phyloP scores from a whole-genome alignment of 1,140 invertebrate species.

The Ruditapes philippinarum region DNA sequence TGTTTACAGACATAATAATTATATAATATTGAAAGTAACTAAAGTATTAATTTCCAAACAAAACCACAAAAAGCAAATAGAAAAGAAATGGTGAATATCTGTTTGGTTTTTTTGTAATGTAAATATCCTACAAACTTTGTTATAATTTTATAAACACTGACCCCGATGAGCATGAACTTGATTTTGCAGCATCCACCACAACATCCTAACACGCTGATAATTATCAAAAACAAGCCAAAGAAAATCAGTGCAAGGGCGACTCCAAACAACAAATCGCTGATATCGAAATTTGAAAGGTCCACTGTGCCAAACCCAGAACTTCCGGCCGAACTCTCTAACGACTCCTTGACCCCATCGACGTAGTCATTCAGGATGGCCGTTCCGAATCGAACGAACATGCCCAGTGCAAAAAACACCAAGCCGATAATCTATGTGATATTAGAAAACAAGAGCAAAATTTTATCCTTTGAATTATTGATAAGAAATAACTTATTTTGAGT shows the following conservation, averaged over 20 bases:
- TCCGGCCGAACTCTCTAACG: conserved; percentile 17
- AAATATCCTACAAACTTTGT: no score
- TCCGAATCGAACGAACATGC: conserved; percentile 60
- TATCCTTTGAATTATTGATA: no score
- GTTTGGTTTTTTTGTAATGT: no score
- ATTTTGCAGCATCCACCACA: conserved; percentile 69
- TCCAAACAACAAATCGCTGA: conserved; percentile 63
- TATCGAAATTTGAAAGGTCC: conserved; percentile 49
- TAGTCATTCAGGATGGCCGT: conserved; percentile 50
- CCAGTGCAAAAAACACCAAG: conserved; percentile 47
- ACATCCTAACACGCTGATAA: conserved; percentile 66
- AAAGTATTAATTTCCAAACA: no score
- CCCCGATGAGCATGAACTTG: conserved; percentile 59
- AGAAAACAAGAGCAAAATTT: no score
- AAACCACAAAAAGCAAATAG: no score
- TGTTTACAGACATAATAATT: no score
- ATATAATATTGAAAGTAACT: no score
- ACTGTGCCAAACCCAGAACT: conserved; percentile 13
- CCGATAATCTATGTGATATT: conserved; percentile 66
- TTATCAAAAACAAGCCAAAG: conserved; percentile 65
- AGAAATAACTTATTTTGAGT: no score
- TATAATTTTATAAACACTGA: conserved; percentile 60
- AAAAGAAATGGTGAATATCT: no score
- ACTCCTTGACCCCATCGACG: conserved; percentile 27
- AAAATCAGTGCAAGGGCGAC: conserved; percentile 65